Base-by-base conservation (phyloP, 2,797 vertebrate species). In the Leucoraja ocellata region DNA sequence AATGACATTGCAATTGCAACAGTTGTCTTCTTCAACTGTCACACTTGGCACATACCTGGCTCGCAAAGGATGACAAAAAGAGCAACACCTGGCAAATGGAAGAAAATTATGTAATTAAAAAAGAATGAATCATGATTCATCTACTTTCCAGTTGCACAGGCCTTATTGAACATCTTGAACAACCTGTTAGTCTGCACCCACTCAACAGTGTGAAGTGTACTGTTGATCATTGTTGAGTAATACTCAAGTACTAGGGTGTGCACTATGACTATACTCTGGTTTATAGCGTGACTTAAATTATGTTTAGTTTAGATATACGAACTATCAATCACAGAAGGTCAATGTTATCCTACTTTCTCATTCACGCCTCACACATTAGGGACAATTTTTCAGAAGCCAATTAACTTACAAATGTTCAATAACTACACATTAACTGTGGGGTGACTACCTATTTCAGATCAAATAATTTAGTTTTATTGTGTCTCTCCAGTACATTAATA, bases 1-100 rank as follows among this genome's bases (percentile, higher is more conserved):
- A 0, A 99, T 97, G 93, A 99, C 97, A 0, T 99, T 99, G 96
- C 99, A 99, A 93, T 98, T 98, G 0, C 99, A 99, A 95, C 99
- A 99, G 80, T 99, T 99, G 95, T 99, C 99, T 93, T 99, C 99
- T 94, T 99, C 98, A 1, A 99, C 99, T 77, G 99, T 99, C 94
- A 99, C 98, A 0, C 98, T 96, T 4, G 99, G 99, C 36, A 98
- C 98, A 11, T 99, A 96, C 88, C 99, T 98, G 77, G 98, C 98
- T 1, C 98, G 96, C 71, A 74, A 74, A 0, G 98, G 96, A 1
- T 98, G 96, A 16, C 98, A 99, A 18, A 98, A 97, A 93, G 98
- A 99, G 94, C 99, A 97, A 94, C 93, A 88, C 14, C 93, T 88
- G 78, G 74, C 28, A 92, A 91, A 92, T 9, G 5, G 39, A 76